Base-by-base conservation (phyloP, 2,888 invertebrate species). In the Seira sanloemensis region DNA sequence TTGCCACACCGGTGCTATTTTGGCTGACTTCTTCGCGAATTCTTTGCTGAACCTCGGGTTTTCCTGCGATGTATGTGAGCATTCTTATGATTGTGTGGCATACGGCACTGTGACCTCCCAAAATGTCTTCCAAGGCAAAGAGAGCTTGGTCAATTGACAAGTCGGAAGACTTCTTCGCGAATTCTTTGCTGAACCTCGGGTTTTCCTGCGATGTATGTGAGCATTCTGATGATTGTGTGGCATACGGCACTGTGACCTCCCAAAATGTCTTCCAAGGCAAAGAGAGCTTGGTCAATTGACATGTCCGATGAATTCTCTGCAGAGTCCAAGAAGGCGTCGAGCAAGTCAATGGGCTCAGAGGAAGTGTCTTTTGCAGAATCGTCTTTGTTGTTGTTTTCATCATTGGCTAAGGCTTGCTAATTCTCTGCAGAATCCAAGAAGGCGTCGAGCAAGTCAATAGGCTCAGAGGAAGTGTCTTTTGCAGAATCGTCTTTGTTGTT, bases 181-280 rank as follows among this genome's bases (percentile, higher is more conserved):
- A 97, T 94, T 88, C 93, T 93, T 84, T 91, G 92, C 87, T 94
- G 93, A 0, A 93, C 92, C 46, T 93, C 91, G 0, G 94, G 94
- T 90, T 95, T 93, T 9, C 92, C 91, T 0, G 94, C 94, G 0
- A 95, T 93, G 80, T 94, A 93, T 0, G 95, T 94, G 0, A 97
- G 91, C 4, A 94, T 93, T 5, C 96, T 91, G 94, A 96, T 95
- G 0, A 96, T 94, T 26, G 97, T 91, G 90, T 97, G 97, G 0
- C 96, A 96, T 19, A 97, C 94, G 0, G 97, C 97, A 0, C 97
- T 95, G 90, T 97, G 96, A 0, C 97, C 97, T 0, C 97, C 97
- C 0, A 97, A 91, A 89, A 97, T 96, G 90, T 97, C 97, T 92
- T 97, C 91, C 23, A 91, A 79, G n/a, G 90, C 90, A 86, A 88